Evolutionary conservation across 2,888 invertebrate species (phyloP), one percentile per base, ranked within the genome.

Genomic region (Eristalis intricaria): DNA sequence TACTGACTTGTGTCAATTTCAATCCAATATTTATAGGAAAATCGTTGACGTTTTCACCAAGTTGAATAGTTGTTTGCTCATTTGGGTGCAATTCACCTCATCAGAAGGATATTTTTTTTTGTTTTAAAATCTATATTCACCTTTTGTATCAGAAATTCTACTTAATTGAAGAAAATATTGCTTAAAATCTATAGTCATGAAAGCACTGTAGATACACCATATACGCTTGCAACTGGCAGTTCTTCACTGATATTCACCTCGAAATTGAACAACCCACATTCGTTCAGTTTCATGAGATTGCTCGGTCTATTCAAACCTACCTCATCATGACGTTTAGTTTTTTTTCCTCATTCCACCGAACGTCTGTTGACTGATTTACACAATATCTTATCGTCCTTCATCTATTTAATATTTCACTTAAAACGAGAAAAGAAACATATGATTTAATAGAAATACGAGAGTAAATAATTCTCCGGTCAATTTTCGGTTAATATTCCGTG

Each of bases 341-440:
- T 79, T 79, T 76, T 77, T 65, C 50, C 71, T 87, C 76, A 87
- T 87, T 87, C 87, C 50, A 83, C 68, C 71, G 82, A 86, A 82
- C 38, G 86, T 86, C 86, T 86, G 78, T 86, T 82, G 86, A 86
- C 83, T 82, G 82, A 78, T 82, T 84, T 81, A 78, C 82, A 78
- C 82, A 82, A 78, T 65, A 75, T 74, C 71, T 83, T 81, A 38
- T 77, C 64, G 74, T 74, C 61, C 50, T 60, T 40, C 82, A 56
- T 71, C 64, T 56, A 77, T 79, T 66, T 60, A 71, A 23, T 58
- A 74, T 71, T 74, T 80, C 66, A 63, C 26, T 50, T 43, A 50
- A 50, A 50, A 50, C 19, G 43, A 64, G 71, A 83, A 58, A 35
- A 61, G 32, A 56, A 74, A 74, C 79, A 79, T 64, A 80, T 50